Percentiles rank a stretch among this genome's conserved stretches.
Conservation (phyloP, 2,113 vertebrate genomes). For the Lethenteron reissneri region DNA sequence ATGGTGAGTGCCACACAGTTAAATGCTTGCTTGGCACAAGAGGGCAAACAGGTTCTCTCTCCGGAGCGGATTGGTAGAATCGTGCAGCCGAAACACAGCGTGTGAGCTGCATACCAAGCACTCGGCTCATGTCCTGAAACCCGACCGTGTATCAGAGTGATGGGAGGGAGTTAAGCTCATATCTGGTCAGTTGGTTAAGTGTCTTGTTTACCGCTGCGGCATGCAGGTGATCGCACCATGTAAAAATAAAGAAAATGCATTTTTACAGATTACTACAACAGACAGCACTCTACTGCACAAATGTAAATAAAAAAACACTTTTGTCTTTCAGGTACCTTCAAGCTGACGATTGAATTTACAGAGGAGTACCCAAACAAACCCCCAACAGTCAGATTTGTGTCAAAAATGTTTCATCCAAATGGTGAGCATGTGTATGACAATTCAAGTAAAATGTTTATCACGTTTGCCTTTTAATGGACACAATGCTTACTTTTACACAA, state of each 20-base stretch:
- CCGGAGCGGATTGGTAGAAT: no score
- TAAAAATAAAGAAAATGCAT: no score
- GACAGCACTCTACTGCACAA: no score
- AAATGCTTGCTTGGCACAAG: neutral
- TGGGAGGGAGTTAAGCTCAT: no score
- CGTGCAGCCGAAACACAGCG: no score
- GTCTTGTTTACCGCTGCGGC: no score
- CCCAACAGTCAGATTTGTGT: slow-evolving; percentile 91
- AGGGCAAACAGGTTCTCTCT: neutral
- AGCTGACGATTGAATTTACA: slow-evolving; percentile 98
- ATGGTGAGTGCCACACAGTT: slow-evolving; percentile 40
- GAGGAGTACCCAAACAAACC: slow-evolving; percentile 99
- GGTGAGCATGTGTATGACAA: slow-evolving; percentile 31
- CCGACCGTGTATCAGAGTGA: no score
- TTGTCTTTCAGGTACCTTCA: slow-evolving; percentile 67
- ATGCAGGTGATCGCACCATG: no score
- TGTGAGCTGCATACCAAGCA: no score
- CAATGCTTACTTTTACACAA: neutral
- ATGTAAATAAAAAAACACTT: neutral
- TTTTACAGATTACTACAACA: no score
- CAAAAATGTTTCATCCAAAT: slow-evolving; percentile 99
- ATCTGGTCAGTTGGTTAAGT: no score
- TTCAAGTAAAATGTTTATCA: slow-evolving; percentile 12
- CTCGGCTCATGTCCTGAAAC: no score
- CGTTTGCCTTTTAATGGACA: neutral